phyloP scores from a whole-genome alignment of 2,113 vertebrate genomes.

The Chamaetylas fuelleborni region DNA sequence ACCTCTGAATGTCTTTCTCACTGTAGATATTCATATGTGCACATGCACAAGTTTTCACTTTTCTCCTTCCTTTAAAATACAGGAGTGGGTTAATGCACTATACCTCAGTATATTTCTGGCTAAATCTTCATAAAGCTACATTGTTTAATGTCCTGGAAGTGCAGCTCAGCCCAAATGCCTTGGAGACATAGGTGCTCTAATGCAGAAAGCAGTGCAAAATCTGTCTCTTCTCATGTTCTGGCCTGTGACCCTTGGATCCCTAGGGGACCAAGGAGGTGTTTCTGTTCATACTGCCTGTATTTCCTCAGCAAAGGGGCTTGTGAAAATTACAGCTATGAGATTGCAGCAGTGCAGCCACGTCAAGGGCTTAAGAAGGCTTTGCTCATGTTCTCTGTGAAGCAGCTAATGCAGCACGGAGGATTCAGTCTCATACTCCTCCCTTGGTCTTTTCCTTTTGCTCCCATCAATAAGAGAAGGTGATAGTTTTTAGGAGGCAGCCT shows the following conservation, averaged over 20 bases:
- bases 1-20: not conserved
- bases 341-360: fast-evolving
- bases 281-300: not conserved
- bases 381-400: not conserved
- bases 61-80: not conserved
- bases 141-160: not conserved
- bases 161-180: not conserved
- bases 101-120: not conserved
- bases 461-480: not conserved
- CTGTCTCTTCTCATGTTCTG: not conserved
- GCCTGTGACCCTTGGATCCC: constrained; percentile 20
- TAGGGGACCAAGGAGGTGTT: not conserved
- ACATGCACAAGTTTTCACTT: not conserved
- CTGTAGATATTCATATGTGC: fast-evolving
- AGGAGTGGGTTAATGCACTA: not conserved
- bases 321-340: not conserved
- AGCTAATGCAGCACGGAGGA: not conserved
- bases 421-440: not conserved
- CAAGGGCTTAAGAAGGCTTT: not conserved
- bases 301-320: not conserved
- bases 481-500: not conserved
- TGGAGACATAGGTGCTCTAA: constrained; percentile 1
- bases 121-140: not conserved
- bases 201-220: constrained; percentile 14
- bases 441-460: not conserved